Conservation (phyloP, 2,888 invertebrate species). For the Pollenia labialis region DNA sequence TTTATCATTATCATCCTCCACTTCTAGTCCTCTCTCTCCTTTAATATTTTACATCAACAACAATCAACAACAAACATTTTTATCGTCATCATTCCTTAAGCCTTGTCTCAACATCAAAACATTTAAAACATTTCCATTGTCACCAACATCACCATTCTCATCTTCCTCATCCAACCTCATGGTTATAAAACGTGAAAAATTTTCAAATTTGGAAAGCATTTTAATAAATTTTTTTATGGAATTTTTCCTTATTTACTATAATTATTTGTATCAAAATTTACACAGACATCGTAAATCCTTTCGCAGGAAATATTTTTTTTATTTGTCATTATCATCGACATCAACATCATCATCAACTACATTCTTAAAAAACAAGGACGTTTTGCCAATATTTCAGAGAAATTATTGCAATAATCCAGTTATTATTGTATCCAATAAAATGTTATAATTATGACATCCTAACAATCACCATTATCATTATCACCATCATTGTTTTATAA, state of each 20-base stretch:
- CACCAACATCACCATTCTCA: constrained; percentile 25
- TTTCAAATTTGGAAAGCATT: constrained; percentile 73
- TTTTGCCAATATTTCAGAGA: constrained; percentile 21
- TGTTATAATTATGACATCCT: constrained; percentile 69
- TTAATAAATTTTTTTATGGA: constrained; percentile 77
- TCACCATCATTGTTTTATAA: constrained; percentile 44
- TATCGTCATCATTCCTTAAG: constrained; percentile 50
- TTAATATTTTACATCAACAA: constrained; percentile 44
- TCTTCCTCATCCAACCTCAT: constrained; percentile 54
- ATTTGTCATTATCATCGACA: constrained; percentile 36
- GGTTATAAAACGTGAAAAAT: constrained; percentile 55
- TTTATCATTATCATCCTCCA: constrained; percentile 51
- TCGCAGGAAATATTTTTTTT: constrained; percentile 82
- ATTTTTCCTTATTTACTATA: constrained; percentile 81
- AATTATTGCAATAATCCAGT: constrained; percentile 46
- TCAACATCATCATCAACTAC: constrained; percentile 24
- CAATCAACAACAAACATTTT: constrained; percentile 41
- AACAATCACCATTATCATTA: constrained; percentile 40
- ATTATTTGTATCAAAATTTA: constrained; percentile 81
- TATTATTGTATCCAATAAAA: constrained; percentile 32
- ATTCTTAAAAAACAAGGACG: constrained; percentile 37
- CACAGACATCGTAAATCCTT: constrained; percentile 84
- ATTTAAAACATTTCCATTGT: constrained; percentile 36
- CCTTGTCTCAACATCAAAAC: constrained; percentile 47
- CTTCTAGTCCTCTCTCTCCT: constrained; percentile 30